Evolutionary conservation across 2,797 vertebrate species (phyloP), one percentile per base, ranked within the genome.

Genomic region (Buphagus erythrorhynchus): DNA sequence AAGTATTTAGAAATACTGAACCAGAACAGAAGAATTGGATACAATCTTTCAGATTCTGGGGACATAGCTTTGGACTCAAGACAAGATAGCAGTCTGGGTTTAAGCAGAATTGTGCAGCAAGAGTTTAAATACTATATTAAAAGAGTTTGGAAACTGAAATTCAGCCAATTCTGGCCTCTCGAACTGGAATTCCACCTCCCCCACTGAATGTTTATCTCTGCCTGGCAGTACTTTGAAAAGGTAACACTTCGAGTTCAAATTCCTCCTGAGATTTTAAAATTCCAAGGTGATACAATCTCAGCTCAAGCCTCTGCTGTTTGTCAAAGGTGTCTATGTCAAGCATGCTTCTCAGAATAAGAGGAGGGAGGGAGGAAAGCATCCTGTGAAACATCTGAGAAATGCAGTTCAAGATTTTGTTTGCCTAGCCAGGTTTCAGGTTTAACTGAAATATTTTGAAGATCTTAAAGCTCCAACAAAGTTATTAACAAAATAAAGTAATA

Each of bases 201-300:
- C 49, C 51, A 11, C 7, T 57, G 25, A 71, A 59, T 77, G 59
- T 55, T 48, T n/a, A 22, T 81, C 66, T 69, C 79, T 57, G 77
- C 73, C 63, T 92, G 93, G 90, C 52, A 93, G 58, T 54, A 58
- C n/a, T 71, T 73, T 54, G 38, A 67, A 72, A 62, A 88, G 33
- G 62, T 42, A 86, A 71, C 62, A 65, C 61, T 42, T 91, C 0
- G 11, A n/a, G 54, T 77, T 97, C 91, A 95, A 83, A 97, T 95
- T 94, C 91, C 79, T 87, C 21, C 36, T 9, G 58, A 84, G 84
- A 94, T 94, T 88, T 95, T 90, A 84, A 95, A 96, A 95, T 96
- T 90, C 94, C 94, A 69, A 35, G 26, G 76, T 42, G n/a, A 88
- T 62, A 88, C 29, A 86, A 45, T 89, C 66, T 88, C 45, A 69